Conservation (phyloP, 2,797 vertebrate genomes). For the Ceryle rudis region DNA sequence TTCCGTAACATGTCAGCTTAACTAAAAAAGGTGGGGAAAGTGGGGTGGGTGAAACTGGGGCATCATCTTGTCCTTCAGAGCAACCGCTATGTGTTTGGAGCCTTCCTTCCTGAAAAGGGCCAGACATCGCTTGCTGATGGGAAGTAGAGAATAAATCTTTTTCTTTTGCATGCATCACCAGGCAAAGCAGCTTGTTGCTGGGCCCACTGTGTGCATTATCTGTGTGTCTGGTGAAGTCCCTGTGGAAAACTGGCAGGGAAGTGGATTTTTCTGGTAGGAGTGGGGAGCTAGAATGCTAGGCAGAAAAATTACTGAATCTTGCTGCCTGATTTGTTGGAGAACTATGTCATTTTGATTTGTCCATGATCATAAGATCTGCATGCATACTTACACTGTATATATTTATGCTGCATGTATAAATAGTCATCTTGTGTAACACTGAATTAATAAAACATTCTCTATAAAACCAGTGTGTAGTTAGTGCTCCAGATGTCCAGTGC, state of each 20-base stretch:
- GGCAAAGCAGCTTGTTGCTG: background rate
- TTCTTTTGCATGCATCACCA: background rate
- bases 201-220: accelerated
- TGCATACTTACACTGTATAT: background rate
- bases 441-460: background rate
- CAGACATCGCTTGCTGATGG: too few relatives aligned
- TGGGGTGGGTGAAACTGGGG: too few relatives aligned
- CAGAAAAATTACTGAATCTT: accelerated
- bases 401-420: background rate
- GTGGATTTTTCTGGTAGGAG: background rate
- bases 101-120: too few relatives aligned
- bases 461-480: background rate
- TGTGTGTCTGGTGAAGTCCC: background rate
- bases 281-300: accelerated
- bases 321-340: background rate
- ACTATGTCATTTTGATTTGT: background rate
- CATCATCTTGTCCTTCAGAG: too few relatives aligned
- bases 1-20: too few relatives aligned
- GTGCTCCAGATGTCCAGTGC: background rate
- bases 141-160: too few relatives aligned
- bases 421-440: background rate
- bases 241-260: background rate
- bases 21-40: too few relatives aligned
- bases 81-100: too few relatives aligned
- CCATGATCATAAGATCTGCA: background rate